phyloP scores from a whole-genome alignment of 2,888 invertebrate species.

The Rhagonycha lutea region DNA sequence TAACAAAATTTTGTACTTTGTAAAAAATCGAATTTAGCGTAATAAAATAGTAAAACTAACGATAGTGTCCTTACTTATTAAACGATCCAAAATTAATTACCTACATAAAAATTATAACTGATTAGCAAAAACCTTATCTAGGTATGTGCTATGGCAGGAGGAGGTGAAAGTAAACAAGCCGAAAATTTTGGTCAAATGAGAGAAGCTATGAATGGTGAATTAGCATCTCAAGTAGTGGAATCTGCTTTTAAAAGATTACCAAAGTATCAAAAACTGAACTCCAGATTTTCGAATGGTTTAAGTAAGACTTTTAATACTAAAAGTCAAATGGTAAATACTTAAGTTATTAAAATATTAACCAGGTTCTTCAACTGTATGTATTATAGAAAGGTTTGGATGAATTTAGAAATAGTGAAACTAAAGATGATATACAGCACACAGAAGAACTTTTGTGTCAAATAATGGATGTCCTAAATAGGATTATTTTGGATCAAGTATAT shows the following conservation, averaged over 20 bases:
- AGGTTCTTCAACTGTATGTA: neutral
- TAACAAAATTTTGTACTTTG: neutral
- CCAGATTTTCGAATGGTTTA: conserved; percentile 32
- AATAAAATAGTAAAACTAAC: neutral
- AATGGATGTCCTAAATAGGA: conserved; percentile 41
- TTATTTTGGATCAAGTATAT: conserved; percentile 43
- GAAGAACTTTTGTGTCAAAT: conserved; percentile 43
- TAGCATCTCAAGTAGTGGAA: conserved; percentile 38
- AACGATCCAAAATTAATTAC: neutral
- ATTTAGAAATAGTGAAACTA: conserved; percentile 35
- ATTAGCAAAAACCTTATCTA: neutral
- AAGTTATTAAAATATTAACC: neutral
- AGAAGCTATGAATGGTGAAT: conserved; percentile 38
- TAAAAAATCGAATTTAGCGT: neutral
- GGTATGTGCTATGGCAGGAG: neutral
- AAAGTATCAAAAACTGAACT: conserved; percentile 30
- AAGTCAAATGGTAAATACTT: conserved; percentile 35
- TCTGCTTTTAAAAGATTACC: conserved; percentile 34
- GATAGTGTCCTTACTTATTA: neutral
- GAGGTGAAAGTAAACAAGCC: conserved; percentile 32
- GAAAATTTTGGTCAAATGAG: conserved; percentile 27
- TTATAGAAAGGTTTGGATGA: conserved; percentile 32
- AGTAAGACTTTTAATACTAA: conserved; percentile 26
- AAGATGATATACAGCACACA: conserved; percentile 36
- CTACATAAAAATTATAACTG: neutral